Evolutionary conservation across 2,797 vertebrate genomes (phyloP).

Genomic region (Emydoidea blandingii): DNA sequence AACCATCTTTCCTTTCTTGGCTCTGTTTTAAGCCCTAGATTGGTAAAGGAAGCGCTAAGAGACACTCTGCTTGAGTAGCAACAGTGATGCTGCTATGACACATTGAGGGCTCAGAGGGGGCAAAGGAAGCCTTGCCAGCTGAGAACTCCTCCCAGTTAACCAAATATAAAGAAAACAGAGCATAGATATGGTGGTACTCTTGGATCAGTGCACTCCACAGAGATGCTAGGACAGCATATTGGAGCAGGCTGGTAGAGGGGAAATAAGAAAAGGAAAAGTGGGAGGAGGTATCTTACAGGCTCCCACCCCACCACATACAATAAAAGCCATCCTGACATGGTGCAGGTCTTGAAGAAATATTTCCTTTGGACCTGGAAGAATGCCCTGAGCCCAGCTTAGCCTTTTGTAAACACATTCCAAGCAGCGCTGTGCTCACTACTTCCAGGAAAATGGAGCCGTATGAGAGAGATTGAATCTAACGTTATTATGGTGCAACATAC

Average conservation of each 20-base stretch:
- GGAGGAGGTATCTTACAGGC: background rate
- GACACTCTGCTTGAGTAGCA: background rate
- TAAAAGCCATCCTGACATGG: accelerated
- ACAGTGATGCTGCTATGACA: background rate
- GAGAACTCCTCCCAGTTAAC: background rate
- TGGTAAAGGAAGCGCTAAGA: background rate
- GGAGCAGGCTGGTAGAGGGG: background rate
- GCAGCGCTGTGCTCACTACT: background rate
- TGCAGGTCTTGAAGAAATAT: background rate
- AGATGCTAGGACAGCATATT: background rate
- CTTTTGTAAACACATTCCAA: background rate
- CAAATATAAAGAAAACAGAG: background rate
- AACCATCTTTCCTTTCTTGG: background rate
- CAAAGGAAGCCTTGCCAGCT: background rate
- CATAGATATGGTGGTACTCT: background rate
- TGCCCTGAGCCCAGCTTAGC: background rate
- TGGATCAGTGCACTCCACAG: background rate
- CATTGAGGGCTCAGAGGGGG: background rate
- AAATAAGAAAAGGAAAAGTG: background rate
- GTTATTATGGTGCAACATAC: conserved; percentile 71
- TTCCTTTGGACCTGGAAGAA: too few relatives aligned
- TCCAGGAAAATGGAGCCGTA: background rate
- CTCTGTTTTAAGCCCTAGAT: background rate
- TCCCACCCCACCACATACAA: background rate
- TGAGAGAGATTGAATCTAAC: too few relatives aligned